Base-by-base conservation (phyloP, 2,797 vertebrate species). In the Sciaenops ocellatus region DNA sequence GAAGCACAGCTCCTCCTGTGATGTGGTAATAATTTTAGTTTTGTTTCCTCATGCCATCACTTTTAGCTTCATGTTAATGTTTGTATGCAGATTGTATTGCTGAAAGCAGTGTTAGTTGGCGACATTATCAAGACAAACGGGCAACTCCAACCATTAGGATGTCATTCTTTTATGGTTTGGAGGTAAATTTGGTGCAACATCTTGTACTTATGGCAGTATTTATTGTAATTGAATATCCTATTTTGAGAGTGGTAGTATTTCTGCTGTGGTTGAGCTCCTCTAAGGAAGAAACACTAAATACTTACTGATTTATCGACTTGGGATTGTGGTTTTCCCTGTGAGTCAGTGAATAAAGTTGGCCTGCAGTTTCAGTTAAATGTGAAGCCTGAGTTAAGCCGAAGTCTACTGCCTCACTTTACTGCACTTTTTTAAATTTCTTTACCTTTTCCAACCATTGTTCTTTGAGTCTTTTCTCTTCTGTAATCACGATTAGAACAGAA, bases 401-500 rank as follows among this genome's bases (percentile, higher is more conserved):
- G 18, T 52, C 22, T 22, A 8, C 44, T 6, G 8, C 47, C 22
- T 70, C 57, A 24, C 47, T 65, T 48, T 55, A 24, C 51, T 64
- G 10, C 41, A 76, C 41, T 70, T 60, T n/a, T 46, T 42, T 2
- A 28, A 1, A 52, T 71, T 73, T 78, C 44, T 48, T 50, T 61
- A 69, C 41, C 67, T 70, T 85, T n/a, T 12, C 48, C 38, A 48
- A 38, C 47, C 55, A 54, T 81, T 80, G 55, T 73, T 76, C 79
- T 69, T 26, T 59, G 26, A 41, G 22, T 83, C 70, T 47, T 79
- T 76, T 87, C 74, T 78, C 62, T 66, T 71, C 52, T 84, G 67
- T 69, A 86, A 89, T 88, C 82, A 85, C 75, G 46, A 78, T 80
- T 81, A 74, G 72, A 68, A 70, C 59, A 61, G 76, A 89, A 90